Conservation (phyloP, 2,797 vertebrate genomes). For the Chrysocyon brachyurus region DNA sequence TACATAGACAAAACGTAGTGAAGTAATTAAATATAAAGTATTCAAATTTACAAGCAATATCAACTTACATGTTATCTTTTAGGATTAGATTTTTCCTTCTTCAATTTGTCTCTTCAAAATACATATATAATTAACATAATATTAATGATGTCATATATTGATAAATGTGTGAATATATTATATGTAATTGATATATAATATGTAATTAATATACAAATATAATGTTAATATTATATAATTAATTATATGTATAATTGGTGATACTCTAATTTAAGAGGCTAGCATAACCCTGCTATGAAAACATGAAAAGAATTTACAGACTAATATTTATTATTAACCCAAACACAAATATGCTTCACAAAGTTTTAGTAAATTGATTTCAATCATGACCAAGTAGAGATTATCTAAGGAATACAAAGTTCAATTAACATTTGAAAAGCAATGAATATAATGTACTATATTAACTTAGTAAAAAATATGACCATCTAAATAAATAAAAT, state of each 20-base stretch:
- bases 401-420: background rate
- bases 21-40: background rate
- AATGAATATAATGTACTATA: background rate
- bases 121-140: background rate
- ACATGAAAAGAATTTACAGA: background rate
- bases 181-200: background rate
- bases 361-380: slow-evolving; percentile 30
- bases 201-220: background rate
- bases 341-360: slow-evolving; percentile 5
- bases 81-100: background rate
- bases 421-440: background rate
- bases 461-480: slow-evolving; percentile 26
- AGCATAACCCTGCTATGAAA: background rate
- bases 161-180: background rate
- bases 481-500: background rate
- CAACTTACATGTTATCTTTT: background rate
- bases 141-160: background rate
- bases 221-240: background rate
- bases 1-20: background rate
- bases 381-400: background rate
- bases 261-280: background rate
- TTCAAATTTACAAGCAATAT: background rate
- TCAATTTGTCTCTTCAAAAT: background rate
- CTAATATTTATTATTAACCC: background rate
- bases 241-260: background rate